These are phyloP conservation scores for Origma solitaria DNA, from an alignment of 2,113 vertebrate genomes.

Conservation along the genomic window DNA sequence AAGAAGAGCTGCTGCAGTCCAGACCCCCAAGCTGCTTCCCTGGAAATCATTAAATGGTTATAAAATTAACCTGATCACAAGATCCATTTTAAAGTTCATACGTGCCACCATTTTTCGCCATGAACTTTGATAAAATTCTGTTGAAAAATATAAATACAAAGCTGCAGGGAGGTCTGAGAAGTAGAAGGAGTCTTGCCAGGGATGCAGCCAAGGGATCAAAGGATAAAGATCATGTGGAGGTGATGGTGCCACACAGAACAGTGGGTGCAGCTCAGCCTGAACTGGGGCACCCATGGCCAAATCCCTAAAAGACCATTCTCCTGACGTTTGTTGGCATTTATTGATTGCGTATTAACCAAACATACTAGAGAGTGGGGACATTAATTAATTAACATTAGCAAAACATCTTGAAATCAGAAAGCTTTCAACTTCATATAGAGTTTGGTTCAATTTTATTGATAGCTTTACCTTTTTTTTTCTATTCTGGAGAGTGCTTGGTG, in stretches of 20 bases:
- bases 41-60: conserved; percentile 67
- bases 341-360: neutral
- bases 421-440: neutral
- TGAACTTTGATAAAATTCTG: conserved; percentile 58
- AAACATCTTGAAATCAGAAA: neutral
- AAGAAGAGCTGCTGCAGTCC: neutral
- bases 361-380: neutral
- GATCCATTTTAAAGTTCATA: neutral
- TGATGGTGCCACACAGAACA: neutral
- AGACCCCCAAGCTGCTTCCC: neutral
- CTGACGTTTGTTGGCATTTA: neutral
- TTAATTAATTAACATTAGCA: neutral
- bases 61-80: conserved; percentile 71
- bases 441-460: neutral
- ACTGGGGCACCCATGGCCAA: neutral
- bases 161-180: neutral
- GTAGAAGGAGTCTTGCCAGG: neutral
- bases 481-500: neutral
- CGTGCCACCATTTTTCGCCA: neutral
- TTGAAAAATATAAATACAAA: neutral
- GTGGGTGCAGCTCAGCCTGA: neutral
- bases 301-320: neutral
- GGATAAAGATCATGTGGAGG: neutral
- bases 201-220: neutral
- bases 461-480: neutral